Percentiles rank a stretch among this genome's conserved stretches.
These are phyloP conservation scores for Eurytoma californica DNA, from an alignment of 2,888 invertebrate species.

Conservation along the genomic window DNA sequence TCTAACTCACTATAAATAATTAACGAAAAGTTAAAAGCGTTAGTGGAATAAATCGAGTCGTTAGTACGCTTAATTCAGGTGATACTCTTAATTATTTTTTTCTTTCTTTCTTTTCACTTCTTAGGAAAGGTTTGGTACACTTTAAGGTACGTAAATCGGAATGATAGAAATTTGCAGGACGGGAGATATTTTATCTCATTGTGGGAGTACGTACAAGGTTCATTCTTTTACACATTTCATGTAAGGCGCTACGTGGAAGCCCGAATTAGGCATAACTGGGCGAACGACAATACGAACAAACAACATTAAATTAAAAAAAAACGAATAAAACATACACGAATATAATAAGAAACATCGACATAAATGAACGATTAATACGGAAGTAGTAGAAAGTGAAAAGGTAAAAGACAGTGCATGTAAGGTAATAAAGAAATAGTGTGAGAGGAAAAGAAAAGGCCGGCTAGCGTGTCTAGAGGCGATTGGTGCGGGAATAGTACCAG, in stretches of 20 bases:
- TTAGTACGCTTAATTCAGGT: conserved; percentile 49
- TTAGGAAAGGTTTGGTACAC: conserved; percentile 4
- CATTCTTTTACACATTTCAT: conserved; percentile 24
- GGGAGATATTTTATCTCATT: conserved; percentile 32
- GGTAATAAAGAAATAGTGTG: conserved; percentile 48
- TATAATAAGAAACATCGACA: conserved; percentile 57
- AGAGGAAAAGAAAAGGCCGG: conserved; percentile 69
- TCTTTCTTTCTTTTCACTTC: conserved; percentile 5
- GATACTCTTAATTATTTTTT: conserved; percentile 20
- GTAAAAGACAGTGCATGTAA: conserved; percentile 40
- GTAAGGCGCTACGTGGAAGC: conserved; percentile 50
- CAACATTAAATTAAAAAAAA: conserved; percentile 52
- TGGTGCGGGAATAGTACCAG: conserved; percentile 74
- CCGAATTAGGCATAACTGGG: conserved; percentile 52
- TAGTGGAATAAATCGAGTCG: conserved; percentile 53
- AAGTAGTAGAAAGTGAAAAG: conserved; percentile 41
- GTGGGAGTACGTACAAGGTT: conserved; percentile 41
- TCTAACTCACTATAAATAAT: conserved; percentile 58
- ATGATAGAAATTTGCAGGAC: conserved; percentile 49
- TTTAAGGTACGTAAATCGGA: conserved; percentile 47
- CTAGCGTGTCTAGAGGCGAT: conserved; percentile 75
- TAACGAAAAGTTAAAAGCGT: conserved; percentile 58
- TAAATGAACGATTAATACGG: conserved; percentile 36
- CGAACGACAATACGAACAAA: conserved; percentile 52
- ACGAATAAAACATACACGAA: conserved; percentile 55